These are phyloP conservation scores for Nycticorax nycticorax DNA, from an alignment of 2,113 vertebrate species.

Conservation along the genomic window DNA sequence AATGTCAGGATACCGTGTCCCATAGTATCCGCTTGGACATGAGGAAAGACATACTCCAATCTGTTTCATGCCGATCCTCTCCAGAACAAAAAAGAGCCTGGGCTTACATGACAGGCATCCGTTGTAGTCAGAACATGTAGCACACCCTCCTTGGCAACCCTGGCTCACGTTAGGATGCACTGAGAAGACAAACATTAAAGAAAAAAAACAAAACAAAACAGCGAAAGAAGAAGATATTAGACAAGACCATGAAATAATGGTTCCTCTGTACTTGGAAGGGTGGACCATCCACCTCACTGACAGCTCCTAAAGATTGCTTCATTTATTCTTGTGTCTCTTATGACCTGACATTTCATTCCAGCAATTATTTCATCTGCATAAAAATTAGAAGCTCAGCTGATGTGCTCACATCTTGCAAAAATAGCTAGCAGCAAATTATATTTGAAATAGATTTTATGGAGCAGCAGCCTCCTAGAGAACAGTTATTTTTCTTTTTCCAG, in stretches of 20 bases:
- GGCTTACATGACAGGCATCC: conserved; percentile 97
- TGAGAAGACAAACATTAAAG: conserved; percentile 67
- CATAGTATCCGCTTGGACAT: conserved; percentile 94
- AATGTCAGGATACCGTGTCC: conserved; percentile 93
- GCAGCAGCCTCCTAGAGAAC: background rate
- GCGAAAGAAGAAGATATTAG: conserved; percentile 23
- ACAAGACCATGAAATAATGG: background rate
- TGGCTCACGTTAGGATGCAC: conserved; percentile 89
- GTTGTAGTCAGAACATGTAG: conserved; percentile 96
- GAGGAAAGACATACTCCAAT: conserved; percentile 95
- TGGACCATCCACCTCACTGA: background rate
- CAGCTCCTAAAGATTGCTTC: background rate
- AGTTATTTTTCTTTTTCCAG: background rate
- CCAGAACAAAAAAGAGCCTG: conserved; percentile 96
- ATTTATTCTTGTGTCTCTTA: background rate
- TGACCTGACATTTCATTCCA: background rate
- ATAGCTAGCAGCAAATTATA: background rate
- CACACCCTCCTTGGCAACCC: conserved; percentile 94
- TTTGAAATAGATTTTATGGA: background rate
- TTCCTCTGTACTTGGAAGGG: background rate
- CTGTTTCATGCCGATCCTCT: conserved; percentile 97
- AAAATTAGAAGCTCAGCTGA: background rate
- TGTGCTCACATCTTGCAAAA: background rate
- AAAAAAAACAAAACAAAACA: background rate
- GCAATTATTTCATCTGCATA: background rate